Conservation (phyloP, 2,888 invertebrate species). For the Eupithecia abbreviata region DNA sequence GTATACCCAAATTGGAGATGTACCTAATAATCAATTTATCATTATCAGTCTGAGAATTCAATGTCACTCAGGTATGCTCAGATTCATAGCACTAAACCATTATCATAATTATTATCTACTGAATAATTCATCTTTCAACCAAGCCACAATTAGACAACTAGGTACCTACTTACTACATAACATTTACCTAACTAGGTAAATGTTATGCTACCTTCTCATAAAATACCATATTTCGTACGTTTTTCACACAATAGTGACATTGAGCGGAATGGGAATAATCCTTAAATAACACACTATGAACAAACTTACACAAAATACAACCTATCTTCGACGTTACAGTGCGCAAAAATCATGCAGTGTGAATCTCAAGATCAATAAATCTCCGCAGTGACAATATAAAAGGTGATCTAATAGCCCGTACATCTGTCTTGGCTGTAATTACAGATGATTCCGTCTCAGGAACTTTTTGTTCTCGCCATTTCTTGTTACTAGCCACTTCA, state of each 20-base stretch:
- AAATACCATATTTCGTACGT: neutral
- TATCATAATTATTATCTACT: neutral
- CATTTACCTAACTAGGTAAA: neutral
- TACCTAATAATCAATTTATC: neutral
- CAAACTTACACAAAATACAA: neutral
- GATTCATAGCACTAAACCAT: neutral
- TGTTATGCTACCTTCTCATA: neutral
- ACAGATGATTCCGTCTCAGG: constrained; percentile 16
- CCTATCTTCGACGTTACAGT: neutral
- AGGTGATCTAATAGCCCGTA: constrained; percentile 21
- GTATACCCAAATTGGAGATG: neutral
- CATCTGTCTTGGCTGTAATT: constrained; percentile 29
- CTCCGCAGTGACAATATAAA: constrained; percentile 21
- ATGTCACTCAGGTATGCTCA: neutral
- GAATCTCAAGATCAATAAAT: constrained; percentile 18
- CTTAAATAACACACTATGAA: neutral
- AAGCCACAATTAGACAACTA: neutral
- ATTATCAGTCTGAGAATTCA: neutral
- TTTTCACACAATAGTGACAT: neutral
- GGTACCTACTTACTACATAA: neutral
- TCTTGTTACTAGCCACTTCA: constrained; percentile 6
- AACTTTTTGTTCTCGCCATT: constrained; percentile 21
- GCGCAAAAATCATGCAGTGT: neutral
- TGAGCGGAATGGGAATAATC: neutral
- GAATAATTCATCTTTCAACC: neutral